Conservation (phyloP, 1,140 invertebrate species). For the Heliconius nattereri region DNA sequence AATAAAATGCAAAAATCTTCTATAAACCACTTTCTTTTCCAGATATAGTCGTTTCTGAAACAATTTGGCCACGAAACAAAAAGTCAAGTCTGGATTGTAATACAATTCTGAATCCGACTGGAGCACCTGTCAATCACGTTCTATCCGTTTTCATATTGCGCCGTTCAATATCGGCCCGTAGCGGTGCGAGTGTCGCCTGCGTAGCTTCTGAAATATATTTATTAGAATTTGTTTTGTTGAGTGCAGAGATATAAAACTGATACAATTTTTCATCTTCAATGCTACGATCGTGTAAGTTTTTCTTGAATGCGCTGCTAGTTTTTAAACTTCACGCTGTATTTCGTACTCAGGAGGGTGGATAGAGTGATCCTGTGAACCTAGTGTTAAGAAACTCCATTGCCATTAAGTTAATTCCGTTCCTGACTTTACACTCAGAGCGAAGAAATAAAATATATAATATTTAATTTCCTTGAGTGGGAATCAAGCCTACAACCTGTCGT, state of each 20-base stretch:
- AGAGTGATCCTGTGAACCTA: too few relatives aligned
- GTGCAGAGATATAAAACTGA: background rate
- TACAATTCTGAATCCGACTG: conserved; percentile 14
- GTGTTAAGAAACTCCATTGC: too few relatives aligned
- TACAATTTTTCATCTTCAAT: too few relatives aligned
- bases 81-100: background rate
- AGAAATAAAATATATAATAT: too few relatives aligned
- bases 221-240: background rate
- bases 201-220: background rate
- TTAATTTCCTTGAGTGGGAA: too few relatives aligned
- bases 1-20: background rate
- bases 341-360: too few relatives aligned
- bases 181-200: conserved; percentile 13
- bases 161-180: conserved; percentile 24
- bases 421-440: too few relatives aligned
- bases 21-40: background rate
- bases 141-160: conserved; percentile 17
- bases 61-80: background rate
- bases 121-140: conserved; percentile 25
- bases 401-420: too few relatives aligned
- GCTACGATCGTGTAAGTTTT: too few relatives aligned
- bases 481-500: too few relatives aligned
- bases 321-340: too few relatives aligned
- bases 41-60: background rate
- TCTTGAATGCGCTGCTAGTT: too few relatives aligned